Percentiles rank a stretch among this genome's conserved stretches.
Conservation (phyloP, 2,888 invertebrate species). For the Graphium colonna region DNA sequence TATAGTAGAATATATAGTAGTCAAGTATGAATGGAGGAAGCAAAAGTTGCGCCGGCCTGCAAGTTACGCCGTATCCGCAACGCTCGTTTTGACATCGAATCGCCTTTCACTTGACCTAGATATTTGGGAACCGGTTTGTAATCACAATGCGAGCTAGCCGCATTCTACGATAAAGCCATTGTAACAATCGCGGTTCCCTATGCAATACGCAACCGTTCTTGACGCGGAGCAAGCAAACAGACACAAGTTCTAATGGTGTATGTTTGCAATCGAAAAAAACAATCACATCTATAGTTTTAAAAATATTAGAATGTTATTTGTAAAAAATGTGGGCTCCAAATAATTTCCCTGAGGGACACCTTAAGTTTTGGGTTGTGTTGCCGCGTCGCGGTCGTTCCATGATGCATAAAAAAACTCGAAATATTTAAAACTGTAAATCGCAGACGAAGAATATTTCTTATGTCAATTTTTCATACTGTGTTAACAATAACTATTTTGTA, state of each 20-base stretch:
- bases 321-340: not conserved
- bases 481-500: too few relatives aligned
- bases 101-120: conserved; percentile 79
- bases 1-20: too few relatives aligned
- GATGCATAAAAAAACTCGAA: too few relatives aligned
- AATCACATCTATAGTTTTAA: not conserved
- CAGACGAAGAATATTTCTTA: too few relatives aligned
- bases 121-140: conserved; percentile 75
- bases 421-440: too few relatives aligned
- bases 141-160: conserved; percentile 58
- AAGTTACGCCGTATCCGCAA: conserved; percentile 44
- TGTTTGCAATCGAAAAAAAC: too few relatives aligned
- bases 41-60: conserved; percentile 15
- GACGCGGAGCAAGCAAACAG: not conserved
- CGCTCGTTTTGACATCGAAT: conserved; percentile 60
- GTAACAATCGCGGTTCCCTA: conserved; percentile 43
- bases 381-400: too few relatives aligned
- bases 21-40: conserved; percentile 16
- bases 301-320: not conserved
- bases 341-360: not conserved
- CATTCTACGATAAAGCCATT: conserved; percentile 36
- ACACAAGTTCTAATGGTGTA: too few relatives aligned
- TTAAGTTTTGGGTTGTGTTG: too few relatives aligned
- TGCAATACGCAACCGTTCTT: conserved; percentile 23
- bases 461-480: too few relatives aligned